Evolutionary conservation across 2,888 invertebrate genomes (phyloP).

Genomic region (Desoria tigrina): DNA sequence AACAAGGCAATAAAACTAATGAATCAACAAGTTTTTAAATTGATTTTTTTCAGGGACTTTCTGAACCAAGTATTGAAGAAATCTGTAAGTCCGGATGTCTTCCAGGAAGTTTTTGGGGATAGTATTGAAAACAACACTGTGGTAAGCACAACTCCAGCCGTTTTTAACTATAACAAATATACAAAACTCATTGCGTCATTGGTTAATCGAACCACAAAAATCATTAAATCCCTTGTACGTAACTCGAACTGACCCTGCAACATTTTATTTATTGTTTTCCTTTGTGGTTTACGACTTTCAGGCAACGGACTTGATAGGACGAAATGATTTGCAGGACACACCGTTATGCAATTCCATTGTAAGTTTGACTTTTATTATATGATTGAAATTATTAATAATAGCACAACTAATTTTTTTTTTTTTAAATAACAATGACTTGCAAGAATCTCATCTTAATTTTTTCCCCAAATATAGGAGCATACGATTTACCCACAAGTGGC

Average conservation of each 20-base stretch:
- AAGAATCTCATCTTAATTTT: too few species aligned
- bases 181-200: too few species aligned
- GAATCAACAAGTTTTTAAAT: too few species aligned
- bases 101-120: slow-evolving; percentile 50
- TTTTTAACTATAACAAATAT: too few species aligned
- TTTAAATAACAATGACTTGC: too few species aligned
- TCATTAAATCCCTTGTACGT: too few species aligned
- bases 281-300: slow-evolving; percentile 6
- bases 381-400: too few species aligned
- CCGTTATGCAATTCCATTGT: slow-evolving; percentile 42
- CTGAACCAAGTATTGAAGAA: slow-evolving; percentile 44
- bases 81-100: slow-evolving; percentile 40
- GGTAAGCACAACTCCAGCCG: slow-evolving; percentile 27
- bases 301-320: slow-evolving; percentile 27
- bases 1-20: too few species aligned
- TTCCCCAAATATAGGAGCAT: slow-evolving; percentile 55
- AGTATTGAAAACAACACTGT: slow-evolving; percentile 36
- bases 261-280: background rate
- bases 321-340: slow-evolving; percentile 31
- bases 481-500: slow-evolving; percentile 67
- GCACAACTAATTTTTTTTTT: too few species aligned
- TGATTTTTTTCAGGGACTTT: slow-evolving; percentile 41
- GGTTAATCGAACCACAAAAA: too few species aligned
- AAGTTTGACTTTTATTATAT: slow-evolving; percentile 22
- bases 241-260: too few species aligned